Evolutionary conservation across 2,888 invertebrate species (phyloP).

Genomic region (Lissonota sp.): DNA sequence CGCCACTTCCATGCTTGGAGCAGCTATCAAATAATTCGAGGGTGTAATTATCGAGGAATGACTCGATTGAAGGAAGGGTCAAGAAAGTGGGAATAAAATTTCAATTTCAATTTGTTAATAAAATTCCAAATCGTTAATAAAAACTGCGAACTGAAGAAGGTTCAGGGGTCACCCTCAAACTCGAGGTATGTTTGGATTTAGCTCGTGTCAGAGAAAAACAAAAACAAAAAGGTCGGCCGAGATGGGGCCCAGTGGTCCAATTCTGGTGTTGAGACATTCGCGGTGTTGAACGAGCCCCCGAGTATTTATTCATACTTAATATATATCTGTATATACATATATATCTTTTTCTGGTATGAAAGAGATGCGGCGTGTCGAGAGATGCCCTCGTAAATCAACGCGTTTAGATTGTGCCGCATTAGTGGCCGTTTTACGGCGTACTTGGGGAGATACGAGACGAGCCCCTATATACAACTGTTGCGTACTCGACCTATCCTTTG

Average conservation of each 20-base stretch:
- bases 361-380: constrained; percentile 60
- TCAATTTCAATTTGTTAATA: constrained; percentile 21
- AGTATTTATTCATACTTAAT: not conserved
- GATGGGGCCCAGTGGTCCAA: constrained; percentile 45
- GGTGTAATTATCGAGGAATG: too few relatives aligned
- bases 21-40: too few relatives aligned
- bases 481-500: constrained; percentile 43
- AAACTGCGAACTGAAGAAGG: constrained; percentile 27
- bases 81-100: not conserved
- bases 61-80: not conserved
- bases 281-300: constrained; percentile 27
- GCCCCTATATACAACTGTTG: constrained; percentile 45
- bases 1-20: too few relatives aligned
- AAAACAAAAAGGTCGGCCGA: not conserved
- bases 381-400: constrained; percentile 80
- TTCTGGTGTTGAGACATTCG: constrained; percentile 46
- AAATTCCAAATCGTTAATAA: constrained; percentile 31
- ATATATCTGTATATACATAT: too few relatives aligned
- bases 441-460: constrained; percentile 73
- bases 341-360: not conserved
- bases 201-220: constrained; percentile 30
- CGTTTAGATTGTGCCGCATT: constrained; percentile 81
- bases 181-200: constrained; percentile 31
- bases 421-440: constrained; percentile 80
- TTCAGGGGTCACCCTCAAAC: constrained; percentile 28